Evolutionary conservation across 2,797 vertebrate genomes (phyloP).

Genomic region (Momotus momota): DNA sequence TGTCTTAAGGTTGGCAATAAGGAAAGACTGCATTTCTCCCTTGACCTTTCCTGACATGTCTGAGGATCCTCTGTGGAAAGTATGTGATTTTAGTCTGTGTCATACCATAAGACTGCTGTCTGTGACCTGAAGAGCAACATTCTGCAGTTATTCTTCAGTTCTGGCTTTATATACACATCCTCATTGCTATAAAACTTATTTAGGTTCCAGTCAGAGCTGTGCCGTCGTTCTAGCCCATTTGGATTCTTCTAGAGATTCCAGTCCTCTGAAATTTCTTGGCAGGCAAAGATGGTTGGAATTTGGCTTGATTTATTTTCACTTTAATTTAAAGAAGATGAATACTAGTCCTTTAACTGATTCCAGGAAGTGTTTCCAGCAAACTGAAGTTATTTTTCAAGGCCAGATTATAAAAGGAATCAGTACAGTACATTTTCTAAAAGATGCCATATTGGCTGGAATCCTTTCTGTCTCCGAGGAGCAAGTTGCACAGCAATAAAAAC

Average conservation of each 20-base stretch:
- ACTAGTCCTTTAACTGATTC: neutral
- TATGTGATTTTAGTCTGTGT: neutral
- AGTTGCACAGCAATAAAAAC: neutral
- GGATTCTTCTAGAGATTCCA: neutral
- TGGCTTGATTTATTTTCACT: neutral
- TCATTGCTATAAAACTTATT: neutral
- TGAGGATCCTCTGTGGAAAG: neutral
- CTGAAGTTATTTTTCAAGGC: neutral
- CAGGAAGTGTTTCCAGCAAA: slow-evolving; percentile 8
- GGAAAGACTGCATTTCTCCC: neutral
- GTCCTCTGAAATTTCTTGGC: neutral
- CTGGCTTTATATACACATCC: neutral
- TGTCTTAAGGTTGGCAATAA: neutral
- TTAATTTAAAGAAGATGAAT: slow-evolving; percentile 35
- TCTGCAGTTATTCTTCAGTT: neutral
- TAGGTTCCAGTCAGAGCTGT: neutral
- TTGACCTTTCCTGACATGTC: neutral
- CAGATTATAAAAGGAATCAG: neutral
- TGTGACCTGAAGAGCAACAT: neutral
- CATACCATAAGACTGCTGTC: neutral
- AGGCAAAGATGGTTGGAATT: neutral
- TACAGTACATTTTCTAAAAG: neutral
- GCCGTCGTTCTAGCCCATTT: neutral
- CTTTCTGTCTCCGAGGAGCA: neutral
- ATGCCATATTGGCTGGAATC: neutral